Evolutionary conservation across 2,888 invertebrate species (phyloP), one percentile per base, ranked within the genome.

Genomic region (Lasioglossum malachurum): DNA sequence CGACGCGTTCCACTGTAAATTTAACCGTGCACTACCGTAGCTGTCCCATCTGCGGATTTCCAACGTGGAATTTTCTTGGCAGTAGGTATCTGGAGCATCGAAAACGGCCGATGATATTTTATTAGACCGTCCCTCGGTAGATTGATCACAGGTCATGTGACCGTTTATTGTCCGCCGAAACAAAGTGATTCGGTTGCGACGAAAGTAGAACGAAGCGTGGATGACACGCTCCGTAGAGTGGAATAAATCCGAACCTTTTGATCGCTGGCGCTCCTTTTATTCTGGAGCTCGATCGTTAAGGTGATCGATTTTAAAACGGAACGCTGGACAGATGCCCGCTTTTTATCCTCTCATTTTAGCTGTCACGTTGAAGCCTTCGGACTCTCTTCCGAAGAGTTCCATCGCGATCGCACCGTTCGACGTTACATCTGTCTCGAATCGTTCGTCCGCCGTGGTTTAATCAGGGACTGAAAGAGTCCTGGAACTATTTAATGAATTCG

Each of bases 171-270:
- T 88, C 79, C 78, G 80, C 67, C 83, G 84, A 84, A 91, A 91
- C 91, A 91, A 91, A 90, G 91, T 84, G 88, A 86, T 86, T 89
- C 85, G 84, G 83, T 78, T 78, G 67, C 79, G 64, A 80, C 75
- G 82, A 87, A 88, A 87, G 91, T 87, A 82, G 86, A 81, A 80
- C 87, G 84, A 84, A 80, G 86, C 80, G 86, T 74, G 75, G 79
- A 79, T 64, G 82, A 79, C 81, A 84, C 85, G 91, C 91, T 91
- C 72, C 83, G 75, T 75, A 49, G 87, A 88, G 90, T 79, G 90
- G 90, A 91, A 91, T 87, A 83, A 90, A 90, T 89, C 80, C 53
- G 73, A 88, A 77, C 80, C 89, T 87, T 90, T 90, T 91, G 87
- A 86, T 84, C 82, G 83, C 23, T 35, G 83, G 49, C 41, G 80